These are phyloP conservation scores for Hypolimnas misippus DNA, from an alignment of 2,888 invertebrate species.

Conservation along the genomic window DNA sequence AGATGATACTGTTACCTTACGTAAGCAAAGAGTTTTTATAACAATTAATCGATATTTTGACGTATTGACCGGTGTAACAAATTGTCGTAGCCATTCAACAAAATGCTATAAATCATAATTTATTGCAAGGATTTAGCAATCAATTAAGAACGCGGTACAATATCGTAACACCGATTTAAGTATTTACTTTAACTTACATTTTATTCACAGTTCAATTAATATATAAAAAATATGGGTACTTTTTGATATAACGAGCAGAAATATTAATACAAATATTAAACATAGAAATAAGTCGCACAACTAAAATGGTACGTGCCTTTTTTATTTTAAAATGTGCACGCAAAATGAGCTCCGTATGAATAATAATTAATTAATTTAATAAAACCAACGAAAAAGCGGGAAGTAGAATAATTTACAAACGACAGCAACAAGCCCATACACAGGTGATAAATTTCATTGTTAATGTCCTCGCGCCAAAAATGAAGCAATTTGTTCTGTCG, in stretches of 20 bases:
- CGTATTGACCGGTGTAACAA: too few species aligned
- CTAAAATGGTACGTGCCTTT: neutral
- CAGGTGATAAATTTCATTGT: conserved; percentile 74
- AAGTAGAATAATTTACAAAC: conserved; percentile 50
- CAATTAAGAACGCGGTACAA: neutral
- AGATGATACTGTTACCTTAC: too few species aligned
- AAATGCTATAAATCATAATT: too few species aligned
- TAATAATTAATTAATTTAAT: conserved; percentile 38
- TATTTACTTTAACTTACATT: too few species aligned
- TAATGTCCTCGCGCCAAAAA: conserved; percentile 72
- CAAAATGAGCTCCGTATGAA: conserved; percentile 29
- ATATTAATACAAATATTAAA: too few species aligned
- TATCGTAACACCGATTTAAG: too few species aligned
- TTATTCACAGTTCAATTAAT: too few species aligned
- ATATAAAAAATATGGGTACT: too few species aligned
- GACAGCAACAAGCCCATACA: conserved; percentile 58
- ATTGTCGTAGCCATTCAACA: too few species aligned
- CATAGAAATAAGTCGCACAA: neutral
- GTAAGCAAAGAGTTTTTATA: neutral
- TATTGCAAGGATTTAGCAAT: neutral
- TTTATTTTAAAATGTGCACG: conserved; percentile 9
- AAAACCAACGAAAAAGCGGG: conserved; percentile 36
- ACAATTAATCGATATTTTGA: neutral
- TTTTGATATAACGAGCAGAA: too few species aligned
- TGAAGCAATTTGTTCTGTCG: conserved; percentile 77